Base-by-base conservation (phyloP, 2,113 vertebrate genomes). In the Carassius carassius region DNA sequence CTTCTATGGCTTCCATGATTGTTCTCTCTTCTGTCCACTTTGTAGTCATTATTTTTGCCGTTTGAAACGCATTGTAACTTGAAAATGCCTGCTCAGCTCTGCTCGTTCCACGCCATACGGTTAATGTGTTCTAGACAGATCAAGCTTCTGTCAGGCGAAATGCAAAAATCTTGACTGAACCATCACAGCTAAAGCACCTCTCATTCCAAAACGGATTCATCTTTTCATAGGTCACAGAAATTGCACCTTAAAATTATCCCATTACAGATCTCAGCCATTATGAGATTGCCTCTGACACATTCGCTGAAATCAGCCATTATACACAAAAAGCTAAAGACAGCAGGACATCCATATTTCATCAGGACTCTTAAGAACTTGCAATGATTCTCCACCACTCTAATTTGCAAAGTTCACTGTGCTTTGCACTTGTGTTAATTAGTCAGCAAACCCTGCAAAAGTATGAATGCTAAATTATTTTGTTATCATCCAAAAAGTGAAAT, bases 381-480 rank as follows among this genome's bases (percentile, higher is more conserved):
- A 25, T 47, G 58, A 81, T 32, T 81, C 41, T 67, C 14, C 5
- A 49, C 60, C 23, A 63, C 8, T 41, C 10, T 81, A n/a, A 41
- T 63, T 79, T 81, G 25, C 29, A 65, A 25, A 16, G 73, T 47
- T 75, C 3, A 75, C 0, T 51, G 73, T 73, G 70, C 3, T 73
- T 44, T 62, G 81, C 83, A 88, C 85, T 85, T 60, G 69, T 84
- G 29, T 78, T 91, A 87, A 91, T 91, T 86, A 62, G 69, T 47
- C 19, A 10, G 4, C 25, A 78, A 76, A 14, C 89, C 62, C 62
- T 79, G 83, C 29, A 81, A 77, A 77, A 84, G 44, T 70, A 72
- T 65, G 65, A 44, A 79, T 83, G 85, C 89, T 90, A 89, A 91
- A 87, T 91, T 79, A 90, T 90, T 87, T 87, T 86, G 1, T 19